Evolutionary conservation across 2,797 vertebrate species (phyloP).

Genomic region (Vultur gryphus): DNA sequence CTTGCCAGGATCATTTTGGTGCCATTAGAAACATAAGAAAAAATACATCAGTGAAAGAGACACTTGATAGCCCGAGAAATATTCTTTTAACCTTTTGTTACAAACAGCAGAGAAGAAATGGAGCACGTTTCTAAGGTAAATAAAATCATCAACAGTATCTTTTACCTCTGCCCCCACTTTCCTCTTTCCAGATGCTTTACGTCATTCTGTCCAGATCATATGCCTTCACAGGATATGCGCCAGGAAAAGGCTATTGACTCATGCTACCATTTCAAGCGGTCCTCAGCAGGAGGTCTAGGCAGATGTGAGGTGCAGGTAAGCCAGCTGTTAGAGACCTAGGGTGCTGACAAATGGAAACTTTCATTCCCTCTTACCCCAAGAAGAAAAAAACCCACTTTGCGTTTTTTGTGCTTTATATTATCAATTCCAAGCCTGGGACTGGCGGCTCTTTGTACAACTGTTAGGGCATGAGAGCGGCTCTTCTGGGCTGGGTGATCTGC

Average conservation of each 20-base stretch:
- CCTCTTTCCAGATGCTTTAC: background rate
- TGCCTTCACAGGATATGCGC: background rate
- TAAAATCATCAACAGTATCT: background rate
- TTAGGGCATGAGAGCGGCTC: background rate
- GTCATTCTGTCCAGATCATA: background rate
- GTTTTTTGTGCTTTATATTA: background rate
- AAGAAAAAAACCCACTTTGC: background rate
- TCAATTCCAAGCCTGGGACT: background rate
- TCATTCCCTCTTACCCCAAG: background rate
- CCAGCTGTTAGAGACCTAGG: background rate
- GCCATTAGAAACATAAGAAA: conserved; percentile 8
- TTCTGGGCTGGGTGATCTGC: background rate
- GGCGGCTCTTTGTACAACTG: background rate
- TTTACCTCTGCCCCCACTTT: background rate
- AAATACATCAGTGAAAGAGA: background rate
- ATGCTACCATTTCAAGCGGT: background rate
- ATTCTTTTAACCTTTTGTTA: background rate
- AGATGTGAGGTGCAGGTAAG: background rate
- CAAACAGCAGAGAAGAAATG: background rate
- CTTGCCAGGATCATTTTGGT: background rate
- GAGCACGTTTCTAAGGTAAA: background rate
- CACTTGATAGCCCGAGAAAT: background rate
- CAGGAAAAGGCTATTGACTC: background rate
- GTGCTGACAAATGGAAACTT: background rate
- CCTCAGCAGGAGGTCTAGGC: background rate